Conservation (phyloP, 2,888 invertebrate species). For the Conomelus anceps region DNA sequence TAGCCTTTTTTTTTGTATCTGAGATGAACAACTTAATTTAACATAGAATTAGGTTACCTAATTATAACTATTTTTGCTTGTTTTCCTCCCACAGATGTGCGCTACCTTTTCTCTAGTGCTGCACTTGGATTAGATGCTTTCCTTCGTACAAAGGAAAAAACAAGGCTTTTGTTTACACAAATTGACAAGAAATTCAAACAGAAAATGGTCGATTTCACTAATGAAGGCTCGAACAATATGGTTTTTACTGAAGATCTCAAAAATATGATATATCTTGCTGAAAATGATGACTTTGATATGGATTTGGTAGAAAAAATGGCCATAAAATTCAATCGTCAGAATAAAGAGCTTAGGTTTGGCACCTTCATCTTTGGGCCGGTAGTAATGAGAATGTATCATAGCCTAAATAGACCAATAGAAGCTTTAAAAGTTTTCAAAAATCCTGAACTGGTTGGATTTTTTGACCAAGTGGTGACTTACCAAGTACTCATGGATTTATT, state of each 20-base stretch:
- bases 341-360: slow-evolving; percentile 65
- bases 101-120: slow-evolving; percentile 29
- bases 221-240: slow-evolving; percentile 52
- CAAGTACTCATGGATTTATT: slow-evolving; percentile 65
- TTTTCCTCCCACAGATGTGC: neutral
- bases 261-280: slow-evolving; percentile 66
- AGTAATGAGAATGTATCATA: slow-evolving; percentile 69
- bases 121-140: slow-evolving; percentile 59
- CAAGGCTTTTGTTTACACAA: slow-evolving; percentile 54
- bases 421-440: slow-evolving; percentile 58
- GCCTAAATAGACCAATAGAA: slow-evolving; percentile 58
- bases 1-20: too few relatives aligned
- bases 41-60: too few relatives aligned
- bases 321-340: slow-evolving; percentile 64
- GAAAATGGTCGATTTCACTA: slow-evolving; percentile 62
- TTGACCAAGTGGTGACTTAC: slow-evolving; percentile 61
- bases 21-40: too few relatives aligned
- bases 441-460: slow-evolving; percentile 55
- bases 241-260: slow-evolving; percentile 81
- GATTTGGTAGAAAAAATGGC: slow-evolving; percentile 61
- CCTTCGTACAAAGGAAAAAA: slow-evolving; percentile 47
- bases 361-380: slow-evolving; percentile 76
- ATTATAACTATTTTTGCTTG: neutral
- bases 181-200: slow-evolving; percentile 57
- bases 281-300: slow-evolving; percentile 54